phyloP scores from a whole-genome alignment of 2,113 vertebrate genomes.

The Otolemur garnettii region DNA sequence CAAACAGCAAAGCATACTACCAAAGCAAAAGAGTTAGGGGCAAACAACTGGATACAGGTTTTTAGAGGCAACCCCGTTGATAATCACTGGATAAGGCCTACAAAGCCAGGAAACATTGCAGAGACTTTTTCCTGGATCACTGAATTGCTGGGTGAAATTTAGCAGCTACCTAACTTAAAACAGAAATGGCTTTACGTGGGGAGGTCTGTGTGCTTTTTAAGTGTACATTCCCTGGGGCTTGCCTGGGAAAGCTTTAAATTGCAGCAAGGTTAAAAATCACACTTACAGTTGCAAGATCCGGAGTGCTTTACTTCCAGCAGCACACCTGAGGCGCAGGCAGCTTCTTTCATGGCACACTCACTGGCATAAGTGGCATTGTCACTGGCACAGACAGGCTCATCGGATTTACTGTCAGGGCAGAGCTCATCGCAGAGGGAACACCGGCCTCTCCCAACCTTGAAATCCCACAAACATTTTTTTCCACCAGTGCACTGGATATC shows the following conservation, averaged over 20 bases:
- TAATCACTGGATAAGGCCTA: conserved; percentile 79
- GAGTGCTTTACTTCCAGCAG: conserved; percentile 98
- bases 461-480: conserved; percentile 98
- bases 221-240: conserved; percentile 89
- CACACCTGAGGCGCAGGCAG: conserved; percentile 95
- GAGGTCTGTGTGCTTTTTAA: conserved; percentile 67
- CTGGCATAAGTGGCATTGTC: conserved; percentile 98
- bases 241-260: conserved; percentile 88
- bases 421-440: conserved; percentile 94
- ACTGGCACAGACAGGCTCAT: conserved; percentile 97
- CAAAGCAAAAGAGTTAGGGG: conserved; percentile 83
- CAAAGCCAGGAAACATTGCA: conserved; percentile 76
- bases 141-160: conserved; percentile 78
- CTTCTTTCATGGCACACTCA: conserved; percentile 98
- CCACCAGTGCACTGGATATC: conserved; percentile 96
- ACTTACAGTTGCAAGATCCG: conserved; percentile 99
- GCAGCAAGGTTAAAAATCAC: conserved; percentile 89
- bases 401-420: conserved; percentile 95
- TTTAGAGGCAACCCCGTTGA: conserved; percentile 77
- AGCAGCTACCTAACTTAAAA: conserved; percentile 75
- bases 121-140: conserved; percentile 35
- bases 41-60: conserved; percentile 78
- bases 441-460: conserved; percentile 94
- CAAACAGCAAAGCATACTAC: conserved; percentile 86
- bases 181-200: conserved; percentile 47